phyloP scores from a whole-genome alignment of 2,113 vertebrate genomes.

The Sisor rabdophorus region DNA sequence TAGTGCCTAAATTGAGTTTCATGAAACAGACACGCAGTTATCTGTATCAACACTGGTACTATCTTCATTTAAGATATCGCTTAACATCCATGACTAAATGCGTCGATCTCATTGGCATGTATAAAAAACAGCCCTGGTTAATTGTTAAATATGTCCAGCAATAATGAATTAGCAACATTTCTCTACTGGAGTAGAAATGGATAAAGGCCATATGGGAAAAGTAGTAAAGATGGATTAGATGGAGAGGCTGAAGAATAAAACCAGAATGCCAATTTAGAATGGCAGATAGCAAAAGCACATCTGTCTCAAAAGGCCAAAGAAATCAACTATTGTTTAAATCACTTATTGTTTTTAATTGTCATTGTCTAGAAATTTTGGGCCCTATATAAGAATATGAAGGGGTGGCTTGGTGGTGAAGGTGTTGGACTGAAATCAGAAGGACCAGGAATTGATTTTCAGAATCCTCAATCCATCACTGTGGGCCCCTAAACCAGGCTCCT shows the following conservation, averaged over 20 bases:
- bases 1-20: slow-evolving; percentile 25
- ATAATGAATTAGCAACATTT: slow-evolving; percentile 31
- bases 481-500: no score
- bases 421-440: no score
- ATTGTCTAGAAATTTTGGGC: no score
- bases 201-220: neutral
- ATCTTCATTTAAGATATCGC: slow-evolving; percentile 17
- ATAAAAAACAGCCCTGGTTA: slow-evolving; percentile 14
- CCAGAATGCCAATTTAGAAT: neutral
- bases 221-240: neutral
- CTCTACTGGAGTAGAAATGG: neutral
- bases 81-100: slow-evolving; percentile 28
- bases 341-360: neutral
- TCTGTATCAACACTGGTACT: slow-evolving; percentile 2
- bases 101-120: slow-evolving; percentile 28
- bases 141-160: slow-evolving; percentile 36
- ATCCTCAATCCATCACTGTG: no score
- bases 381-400: no score
- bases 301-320: neutral
- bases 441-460: no score
- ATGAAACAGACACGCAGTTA: slow-evolving; percentile 10
- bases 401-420: no score
- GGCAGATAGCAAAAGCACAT: neutral
- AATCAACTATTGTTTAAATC: slow-evolving; percentile 5
- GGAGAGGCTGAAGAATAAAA: neutral